These are phyloP conservation scores for Paraplagusia blochii DNA, from an alignment of 2,113 vertebrate genomes.

Conservation along the genomic window DNA sequence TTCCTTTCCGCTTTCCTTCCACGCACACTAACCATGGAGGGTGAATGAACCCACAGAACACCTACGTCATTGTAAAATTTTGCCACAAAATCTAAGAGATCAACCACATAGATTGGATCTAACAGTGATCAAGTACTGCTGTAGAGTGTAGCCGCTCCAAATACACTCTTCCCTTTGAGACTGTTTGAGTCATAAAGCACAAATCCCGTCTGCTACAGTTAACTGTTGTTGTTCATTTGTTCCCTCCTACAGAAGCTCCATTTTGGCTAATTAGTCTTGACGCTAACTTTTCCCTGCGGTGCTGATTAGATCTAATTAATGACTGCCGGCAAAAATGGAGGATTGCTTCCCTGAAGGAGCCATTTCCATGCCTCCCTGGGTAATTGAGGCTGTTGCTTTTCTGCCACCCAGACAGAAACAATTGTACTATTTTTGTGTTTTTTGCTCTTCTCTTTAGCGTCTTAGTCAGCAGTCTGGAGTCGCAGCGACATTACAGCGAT, in stretches of 20 bases:
- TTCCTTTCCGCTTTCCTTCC: no score
- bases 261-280: conserved; percentile 69
- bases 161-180: conserved; percentile 49
- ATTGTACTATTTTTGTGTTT: conserved; percentile 4
- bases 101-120: conserved; percentile 10
- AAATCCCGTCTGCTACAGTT: conserved; percentile 53
- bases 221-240: conserved; percentile 74
- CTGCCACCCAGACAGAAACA: conserved; percentile 21
- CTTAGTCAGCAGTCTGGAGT: background rate
- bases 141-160: no score
- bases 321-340: conserved; percentile 62
- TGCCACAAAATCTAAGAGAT: conserved; percentile 9
- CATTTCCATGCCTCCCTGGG: conserved; percentile 40
- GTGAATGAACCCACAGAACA: background rate
- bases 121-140: conserved; percentile 37
- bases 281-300: conserved; percentile 63
- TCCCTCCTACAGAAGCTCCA: conserved; percentile 61
- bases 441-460: conserved; percentile 1
- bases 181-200: conserved; percentile 51
- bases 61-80: background rate
- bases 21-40: no score
- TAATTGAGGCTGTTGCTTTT: conserved; percentile 35
- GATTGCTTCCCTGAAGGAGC: conserved; percentile 41
- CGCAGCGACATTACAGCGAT: background rate
- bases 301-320: conserved; percentile 73